Base-by-base conservation (phyloP, 2,113 vertebrate species). In the Odontesthes bonariensis region DNA sequence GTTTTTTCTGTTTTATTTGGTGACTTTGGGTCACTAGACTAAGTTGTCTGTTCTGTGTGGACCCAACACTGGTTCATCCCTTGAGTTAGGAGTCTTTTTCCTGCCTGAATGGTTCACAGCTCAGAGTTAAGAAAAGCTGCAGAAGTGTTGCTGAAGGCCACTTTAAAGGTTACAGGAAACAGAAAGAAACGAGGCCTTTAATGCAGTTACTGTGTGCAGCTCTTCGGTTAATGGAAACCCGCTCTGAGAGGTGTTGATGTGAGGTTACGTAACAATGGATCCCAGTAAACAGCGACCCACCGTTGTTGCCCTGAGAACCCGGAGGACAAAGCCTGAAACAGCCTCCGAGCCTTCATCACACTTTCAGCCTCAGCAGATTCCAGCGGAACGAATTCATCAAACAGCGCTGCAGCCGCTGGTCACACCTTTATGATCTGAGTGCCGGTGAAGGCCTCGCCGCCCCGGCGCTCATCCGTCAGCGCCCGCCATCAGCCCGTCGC, bases 381-480 rank as follows among this genome's bases (percentile, higher is more conserved):
- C 13, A 51, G 23, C 3, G 8, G 7, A 64, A 47, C 52, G 13
- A 42, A 84, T 73, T 82, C 27, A 77, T 80, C 73, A 59, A 40
- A 42, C 62, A 61, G 42, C 57, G 61, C 35, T 3, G 54, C 54
- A 14, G n/a, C 51, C 60, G 44, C 33, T 62, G 73, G 80, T 75
- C 71, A 19, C 75, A 68, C 52, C 67, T 77, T 86, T 80, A 82
- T 86, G 84, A 86, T 88, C 55, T 71, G 68, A 72, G 83, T 58
- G 79, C 54, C 63, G 55, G 44, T 74, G 73, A 83, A 72, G 70
- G 81, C 84, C 70, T 63, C 59, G 5, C 47, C 9, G 12, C 42
- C 56, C 63, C 75, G 17, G 31, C 0, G 20, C 72, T 73, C 79
- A 79, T 86, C 87, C 9, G 78, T 90, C 86, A 89, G 69, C 69